Percentiles rank a stretch among this genome's conserved stretches.
These are phyloP conservation scores for Rotaria macrura DNA, from an alignment of 2,888 invertebrate species.

Conservation along the genomic window DNA sequence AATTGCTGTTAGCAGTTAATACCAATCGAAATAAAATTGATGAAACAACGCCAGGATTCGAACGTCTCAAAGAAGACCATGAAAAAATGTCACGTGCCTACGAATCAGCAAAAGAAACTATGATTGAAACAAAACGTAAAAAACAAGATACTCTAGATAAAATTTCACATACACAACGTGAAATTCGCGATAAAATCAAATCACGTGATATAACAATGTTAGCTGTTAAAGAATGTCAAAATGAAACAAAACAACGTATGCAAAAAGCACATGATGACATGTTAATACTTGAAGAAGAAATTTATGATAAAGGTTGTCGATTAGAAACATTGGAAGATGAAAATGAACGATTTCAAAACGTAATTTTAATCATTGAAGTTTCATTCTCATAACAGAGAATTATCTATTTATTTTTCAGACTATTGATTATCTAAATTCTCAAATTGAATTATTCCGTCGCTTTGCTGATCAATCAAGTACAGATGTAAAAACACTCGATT, in stretches of 20 bases:
- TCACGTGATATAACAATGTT: neutral
- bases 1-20: neutral
- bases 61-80: neutral
- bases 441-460: neutral
- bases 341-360: neutral
- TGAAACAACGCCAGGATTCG: neutral
- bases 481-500: neutral
- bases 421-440: neutral
- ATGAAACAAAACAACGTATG: neutral
- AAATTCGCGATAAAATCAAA: neutral
- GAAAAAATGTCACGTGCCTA: neutral
- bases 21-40: neutral
- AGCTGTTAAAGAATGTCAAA: neutral
- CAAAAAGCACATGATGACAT: neutral
- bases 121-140: constrained; percentile 1
- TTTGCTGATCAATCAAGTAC: neutral
- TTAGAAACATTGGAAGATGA: neutral
- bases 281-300: neutral
- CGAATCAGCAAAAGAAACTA: neutral
- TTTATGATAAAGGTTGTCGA: neutral
- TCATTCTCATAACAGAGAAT: neutral
- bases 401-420: neutral
- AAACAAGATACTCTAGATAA: neutral
- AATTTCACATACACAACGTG: neutral
- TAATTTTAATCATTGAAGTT: no score